Evolutionary conservation across 2,113 vertebrate genomes (phyloP).

Genomic region (Atrichornis clamosus): DNA sequence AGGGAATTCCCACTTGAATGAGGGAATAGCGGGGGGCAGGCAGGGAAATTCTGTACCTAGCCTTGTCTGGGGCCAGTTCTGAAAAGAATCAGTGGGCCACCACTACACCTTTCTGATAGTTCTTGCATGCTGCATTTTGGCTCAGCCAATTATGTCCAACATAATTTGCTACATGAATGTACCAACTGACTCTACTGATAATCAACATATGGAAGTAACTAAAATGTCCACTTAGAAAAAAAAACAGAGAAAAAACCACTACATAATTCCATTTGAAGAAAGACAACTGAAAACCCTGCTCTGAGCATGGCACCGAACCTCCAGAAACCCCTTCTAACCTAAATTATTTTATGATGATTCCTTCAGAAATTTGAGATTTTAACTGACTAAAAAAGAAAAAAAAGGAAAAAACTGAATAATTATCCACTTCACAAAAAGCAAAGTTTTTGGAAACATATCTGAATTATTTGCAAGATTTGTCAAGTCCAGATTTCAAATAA

Average conservation of each 20-base stretch:
- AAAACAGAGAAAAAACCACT: background rate
- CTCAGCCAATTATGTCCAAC: background rate
- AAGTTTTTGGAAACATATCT: background rate
- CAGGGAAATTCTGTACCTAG: background rate
- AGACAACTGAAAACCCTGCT: background rate
- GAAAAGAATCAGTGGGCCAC: background rate
- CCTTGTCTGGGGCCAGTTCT: background rate
- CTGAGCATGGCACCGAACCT: background rate
- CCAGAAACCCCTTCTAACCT: background rate
- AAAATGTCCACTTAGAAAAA: background rate
- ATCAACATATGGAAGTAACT: background rate
- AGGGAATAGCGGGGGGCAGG: accelerated
- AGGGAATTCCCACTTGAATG: accelerated
- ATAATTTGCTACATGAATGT: background rate
- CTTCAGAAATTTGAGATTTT: background rate
- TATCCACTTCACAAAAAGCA: background rate
- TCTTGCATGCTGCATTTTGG: background rate
- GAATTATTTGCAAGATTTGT: background rate
- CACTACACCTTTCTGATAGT: accelerated
- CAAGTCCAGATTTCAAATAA: background rate
- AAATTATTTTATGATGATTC: background rate
- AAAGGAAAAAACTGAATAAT: background rate
- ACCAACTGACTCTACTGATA: background rate
- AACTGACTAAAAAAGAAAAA: background rate
- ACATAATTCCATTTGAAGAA: background rate